Percentiles rank a stretch among this genome's conserved stretches.
phyloP scores from a whole-genome alignment of 2,113 vertebrate species.

The Notothenia rossii region DNA sequence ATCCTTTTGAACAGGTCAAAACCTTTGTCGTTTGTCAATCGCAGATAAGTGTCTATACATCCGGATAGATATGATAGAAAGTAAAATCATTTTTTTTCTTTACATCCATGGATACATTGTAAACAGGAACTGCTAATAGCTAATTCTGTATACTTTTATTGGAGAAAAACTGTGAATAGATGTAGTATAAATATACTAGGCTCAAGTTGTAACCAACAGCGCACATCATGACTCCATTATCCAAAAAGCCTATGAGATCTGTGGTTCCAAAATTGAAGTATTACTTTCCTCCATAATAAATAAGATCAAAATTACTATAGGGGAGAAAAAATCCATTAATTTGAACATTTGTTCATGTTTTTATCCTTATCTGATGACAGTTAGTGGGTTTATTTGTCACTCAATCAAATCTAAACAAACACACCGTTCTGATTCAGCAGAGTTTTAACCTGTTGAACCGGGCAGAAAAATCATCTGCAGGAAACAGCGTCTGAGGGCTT shows the following conservation, averaged over 20 bases:
- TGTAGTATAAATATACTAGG: neutral
- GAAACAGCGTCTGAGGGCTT: too few species aligned
- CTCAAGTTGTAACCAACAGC: neutral
- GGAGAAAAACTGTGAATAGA: neutral
- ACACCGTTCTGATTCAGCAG: too few species aligned
- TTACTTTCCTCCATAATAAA: neutral
- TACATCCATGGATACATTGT: too few species aligned
- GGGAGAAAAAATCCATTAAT: neutral
- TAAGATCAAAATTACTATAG: neutral
- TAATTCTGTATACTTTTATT: neutral
- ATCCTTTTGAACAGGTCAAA: conserved; percentile 5
- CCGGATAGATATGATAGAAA: too few species aligned
- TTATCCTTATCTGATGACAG: neutral
- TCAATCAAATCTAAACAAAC: too few species aligned
- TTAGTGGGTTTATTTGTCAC: neutral
- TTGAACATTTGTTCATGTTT: neutral
- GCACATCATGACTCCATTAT: neutral
- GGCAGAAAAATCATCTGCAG: too few species aligned
- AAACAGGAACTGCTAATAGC: too few species aligned
- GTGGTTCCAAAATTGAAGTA: neutral
- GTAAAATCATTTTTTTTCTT: too few species aligned
- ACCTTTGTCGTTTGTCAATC: neutral
- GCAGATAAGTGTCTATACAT: too few species aligned
- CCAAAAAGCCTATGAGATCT: neutral
- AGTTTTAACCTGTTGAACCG: neutral